A percentile compares a stretch with the other conserved stretches of the same genome.
Conservation (phyloP, 2,797 vertebrate genomes). For the Silurus aristotelis region DNA sequence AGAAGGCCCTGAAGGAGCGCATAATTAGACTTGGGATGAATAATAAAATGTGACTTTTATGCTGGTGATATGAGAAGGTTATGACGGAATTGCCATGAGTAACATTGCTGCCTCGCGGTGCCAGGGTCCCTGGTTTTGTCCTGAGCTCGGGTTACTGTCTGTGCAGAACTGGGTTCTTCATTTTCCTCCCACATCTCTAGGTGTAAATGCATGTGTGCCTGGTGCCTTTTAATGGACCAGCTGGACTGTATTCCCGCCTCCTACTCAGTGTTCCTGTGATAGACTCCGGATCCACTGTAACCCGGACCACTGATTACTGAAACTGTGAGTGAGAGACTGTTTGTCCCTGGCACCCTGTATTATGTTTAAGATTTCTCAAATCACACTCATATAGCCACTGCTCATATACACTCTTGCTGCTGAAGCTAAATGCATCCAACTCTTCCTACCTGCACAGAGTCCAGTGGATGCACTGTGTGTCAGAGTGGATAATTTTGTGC, state of each 20-base stretch:
- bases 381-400: neutral
- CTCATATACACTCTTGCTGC: neutral
- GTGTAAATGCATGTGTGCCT: neutral
- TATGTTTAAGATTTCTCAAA: neutral
- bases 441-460: constrained; percentile 2
- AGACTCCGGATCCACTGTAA: neutral
- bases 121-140: neutral
- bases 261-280: neutral
- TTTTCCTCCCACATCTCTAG: neutral
- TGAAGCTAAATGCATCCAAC: neutral
- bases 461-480: neutral
- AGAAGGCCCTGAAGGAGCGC: neutral
- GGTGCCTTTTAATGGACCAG: neutral
- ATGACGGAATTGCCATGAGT: neutral
- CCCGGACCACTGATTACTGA: neutral
- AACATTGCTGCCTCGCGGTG: neutral
- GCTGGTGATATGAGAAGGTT: neutral
- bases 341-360: neutral
- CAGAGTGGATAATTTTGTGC: no score
- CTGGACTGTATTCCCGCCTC: neutral
- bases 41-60: constrained; percentile 8
- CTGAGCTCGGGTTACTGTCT: neutral
- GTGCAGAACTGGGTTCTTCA: neutral
- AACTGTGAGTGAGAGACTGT: neutral
- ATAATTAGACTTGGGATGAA: neutral